Conservation (phyloP, 2,797 vertebrate genomes). For the Rhynchotus rufescens region DNA sequence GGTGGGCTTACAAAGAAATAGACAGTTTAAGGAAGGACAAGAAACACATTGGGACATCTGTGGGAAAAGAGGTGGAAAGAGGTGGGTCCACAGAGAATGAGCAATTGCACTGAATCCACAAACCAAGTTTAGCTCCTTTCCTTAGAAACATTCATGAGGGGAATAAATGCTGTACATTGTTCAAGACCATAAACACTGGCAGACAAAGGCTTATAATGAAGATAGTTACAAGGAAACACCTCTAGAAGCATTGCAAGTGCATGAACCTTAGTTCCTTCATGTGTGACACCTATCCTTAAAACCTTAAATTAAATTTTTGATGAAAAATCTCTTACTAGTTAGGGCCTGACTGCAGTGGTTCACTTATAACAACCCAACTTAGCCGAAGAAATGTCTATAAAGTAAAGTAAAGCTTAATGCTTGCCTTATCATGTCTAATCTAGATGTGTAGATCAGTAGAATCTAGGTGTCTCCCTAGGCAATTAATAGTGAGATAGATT, state of each 20-base stretch:
- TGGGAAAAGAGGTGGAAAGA: not conserved
- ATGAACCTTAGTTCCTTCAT: not conserved
- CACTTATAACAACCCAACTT: not conserved
- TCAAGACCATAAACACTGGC: not conserved
- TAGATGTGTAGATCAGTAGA: not conserved
- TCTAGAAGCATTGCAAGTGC: not conserved
- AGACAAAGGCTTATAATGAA: not conserved
- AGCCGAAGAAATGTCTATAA: not conserved
- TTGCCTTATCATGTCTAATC: not conserved
- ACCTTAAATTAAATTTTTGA: not conserved
- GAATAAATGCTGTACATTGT: accelerated
- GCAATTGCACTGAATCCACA: not conserved
- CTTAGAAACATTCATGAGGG: not conserved
- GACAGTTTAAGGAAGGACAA: not conserved
- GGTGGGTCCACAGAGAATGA: not conserved
- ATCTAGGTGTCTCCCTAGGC: too few relatives aligned
- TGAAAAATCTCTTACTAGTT: not conserved
- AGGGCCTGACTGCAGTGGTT: not conserved
- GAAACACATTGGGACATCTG: not conserved
- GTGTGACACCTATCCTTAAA: not conserved
- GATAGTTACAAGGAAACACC: not conserved
- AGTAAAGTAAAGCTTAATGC: not conserved
- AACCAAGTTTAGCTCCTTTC: not conserved
- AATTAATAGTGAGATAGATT: not conserved
- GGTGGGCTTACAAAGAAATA: not conserved